Percentiles rank a stretch among this genome's conserved stretches.
phyloP scores from a whole-genome alignment of 2,113 vertebrate genomes.

The Lagenorhynchus albirostris region DNA sequence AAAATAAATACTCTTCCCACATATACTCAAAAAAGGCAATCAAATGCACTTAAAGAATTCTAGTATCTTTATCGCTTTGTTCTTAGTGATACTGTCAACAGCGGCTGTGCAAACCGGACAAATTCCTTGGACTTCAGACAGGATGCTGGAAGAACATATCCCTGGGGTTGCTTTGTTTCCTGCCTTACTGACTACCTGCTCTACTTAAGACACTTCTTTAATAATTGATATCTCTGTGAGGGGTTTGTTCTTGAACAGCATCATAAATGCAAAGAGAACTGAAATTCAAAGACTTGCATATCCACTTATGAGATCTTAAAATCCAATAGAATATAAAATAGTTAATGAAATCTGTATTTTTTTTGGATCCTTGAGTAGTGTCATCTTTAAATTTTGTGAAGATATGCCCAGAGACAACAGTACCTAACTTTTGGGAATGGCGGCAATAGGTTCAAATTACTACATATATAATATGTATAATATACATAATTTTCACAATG shows the following conservation, averaged over 20 bases:
- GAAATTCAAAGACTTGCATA: constrained; percentile 20
- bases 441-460: background rate
- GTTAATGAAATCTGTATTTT: constrained; percentile 58
- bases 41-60: background rate
- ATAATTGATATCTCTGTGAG: constrained; percentile 65
- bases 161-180: constrained; percentile 12
- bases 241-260: constrained; percentile 22
- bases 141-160: background rate
- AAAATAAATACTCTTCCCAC: background rate
- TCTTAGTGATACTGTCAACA: constrained; percentile 28
- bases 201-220: constrained; percentile 37
- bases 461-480: background rate
- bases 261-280: constrained; percentile 46
- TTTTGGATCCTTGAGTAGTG: background rate
- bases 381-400: constrained; percentile 22
- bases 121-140: constrained; percentile 26
- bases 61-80: background rate
- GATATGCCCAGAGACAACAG: background rate
- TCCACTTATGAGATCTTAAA: constrained; percentile 24
- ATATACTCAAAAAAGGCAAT: background rate
- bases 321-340: constrained; percentile 38
- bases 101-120: constrained; percentile 20
- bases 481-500: background rate
- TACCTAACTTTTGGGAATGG: constrained; percentile 6
- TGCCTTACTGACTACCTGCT: constrained; percentile 44